Evolutionary conservation across 2,797 vertebrate genomes (phyloP).

Genomic region (Apogon talboti): DNA sequence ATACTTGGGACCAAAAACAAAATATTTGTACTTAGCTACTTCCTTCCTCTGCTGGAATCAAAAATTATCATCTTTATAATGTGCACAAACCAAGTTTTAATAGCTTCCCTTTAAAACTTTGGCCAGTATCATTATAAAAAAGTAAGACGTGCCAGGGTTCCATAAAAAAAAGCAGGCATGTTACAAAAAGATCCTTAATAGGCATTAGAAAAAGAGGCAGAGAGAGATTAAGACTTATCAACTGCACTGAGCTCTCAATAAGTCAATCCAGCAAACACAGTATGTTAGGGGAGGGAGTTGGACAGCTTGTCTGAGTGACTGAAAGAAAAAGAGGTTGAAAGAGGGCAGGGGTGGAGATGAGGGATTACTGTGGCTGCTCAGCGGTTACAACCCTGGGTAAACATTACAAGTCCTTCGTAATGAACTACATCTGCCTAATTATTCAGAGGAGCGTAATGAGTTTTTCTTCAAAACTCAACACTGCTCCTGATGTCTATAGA

Average conservation of each 20-base stretch:
- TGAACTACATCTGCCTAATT: constrained; percentile 49
- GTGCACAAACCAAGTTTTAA: too few species aligned
- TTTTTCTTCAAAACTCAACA: constrained; percentile 7
- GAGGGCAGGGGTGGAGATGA: constrained; percentile 51
- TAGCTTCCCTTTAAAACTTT: too few species aligned
- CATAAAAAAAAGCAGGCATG: not conserved
- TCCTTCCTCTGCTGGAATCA: too few species aligned
- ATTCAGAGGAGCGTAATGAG: constrained; percentile 23
- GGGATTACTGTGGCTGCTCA: constrained; percentile 54
- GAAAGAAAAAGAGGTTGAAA: constrained; percentile 51
- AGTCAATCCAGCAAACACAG: constrained; percentile 54
- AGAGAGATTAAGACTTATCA: constrained; percentile 53
- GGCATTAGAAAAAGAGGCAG: constrained; percentile 27
- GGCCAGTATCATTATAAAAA: too few species aligned
- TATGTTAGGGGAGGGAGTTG: constrained; percentile 29
- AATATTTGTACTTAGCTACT: too few species aligned
- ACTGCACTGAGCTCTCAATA: constrained; percentile 47
- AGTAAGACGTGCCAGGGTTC: too few species aligned
- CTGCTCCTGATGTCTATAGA: not conserved
- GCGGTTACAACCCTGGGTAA: constrained; percentile 59
- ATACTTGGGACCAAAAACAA: too few species aligned
- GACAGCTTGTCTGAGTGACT: constrained; percentile 52
- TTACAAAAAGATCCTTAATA: constrained; percentile 33
- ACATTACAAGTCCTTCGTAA: constrained; percentile 46
- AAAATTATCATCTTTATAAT: too few species aligned